A percentile compares a stretch with the other conserved stretches of the same genome.
phyloP scores from a whole-genome alignment of 1,140 invertebrate species.

The Steinernema khuongi region DNA sequence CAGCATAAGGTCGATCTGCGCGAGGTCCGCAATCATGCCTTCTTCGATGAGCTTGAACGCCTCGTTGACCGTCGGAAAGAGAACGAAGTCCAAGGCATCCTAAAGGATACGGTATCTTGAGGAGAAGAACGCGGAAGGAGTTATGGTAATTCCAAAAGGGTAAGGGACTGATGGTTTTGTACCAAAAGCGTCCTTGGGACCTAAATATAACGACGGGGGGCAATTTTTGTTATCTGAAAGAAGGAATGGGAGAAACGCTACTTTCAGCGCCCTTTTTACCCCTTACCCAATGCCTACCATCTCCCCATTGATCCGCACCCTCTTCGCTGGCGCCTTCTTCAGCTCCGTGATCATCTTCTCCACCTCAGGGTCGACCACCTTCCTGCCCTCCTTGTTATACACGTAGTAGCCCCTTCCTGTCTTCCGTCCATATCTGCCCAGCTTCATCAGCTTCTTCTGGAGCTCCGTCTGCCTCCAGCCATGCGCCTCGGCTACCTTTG shows the following conservation, averaged over 20 bases:
- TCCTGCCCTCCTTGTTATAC: constrained; percentile 18
- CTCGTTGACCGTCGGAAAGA: constrained; percentile 59
- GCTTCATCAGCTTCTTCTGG: constrained; percentile 25
- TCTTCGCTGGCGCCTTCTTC: background rate
- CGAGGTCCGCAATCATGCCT: constrained; percentile 44
- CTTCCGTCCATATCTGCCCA: constrained; percentile 36
- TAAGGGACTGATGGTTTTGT: background rate
- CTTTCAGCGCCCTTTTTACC: background rate
- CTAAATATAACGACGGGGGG: too few species aligned
- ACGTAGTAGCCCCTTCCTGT: constrained; percentile 30
- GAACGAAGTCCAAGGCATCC: constrained; percentile 59
- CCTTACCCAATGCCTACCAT: constrained; percentile 20
- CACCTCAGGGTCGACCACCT: constrained; percentile 22
- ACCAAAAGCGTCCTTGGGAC: background rate
- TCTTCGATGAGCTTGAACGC: constrained; percentile 59
- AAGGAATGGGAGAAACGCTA: constrained; percentile 17
- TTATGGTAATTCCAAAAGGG: background rate
- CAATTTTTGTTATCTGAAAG: background rate
- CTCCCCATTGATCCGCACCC: constrained; percentile 12
- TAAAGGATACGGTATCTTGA: constrained; percentile 34
- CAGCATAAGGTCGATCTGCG: constrained; percentile 42
- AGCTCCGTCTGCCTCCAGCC: constrained; percentile 22
- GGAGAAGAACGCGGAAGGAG: background rate
- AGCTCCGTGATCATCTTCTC: constrained; percentile 20
- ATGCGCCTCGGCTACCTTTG: constrained; percentile 30